Evolutionary conservation across 2,797 vertebrate species (phyloP).

Genomic region (Gymnodraco acuticeps): DNA sequence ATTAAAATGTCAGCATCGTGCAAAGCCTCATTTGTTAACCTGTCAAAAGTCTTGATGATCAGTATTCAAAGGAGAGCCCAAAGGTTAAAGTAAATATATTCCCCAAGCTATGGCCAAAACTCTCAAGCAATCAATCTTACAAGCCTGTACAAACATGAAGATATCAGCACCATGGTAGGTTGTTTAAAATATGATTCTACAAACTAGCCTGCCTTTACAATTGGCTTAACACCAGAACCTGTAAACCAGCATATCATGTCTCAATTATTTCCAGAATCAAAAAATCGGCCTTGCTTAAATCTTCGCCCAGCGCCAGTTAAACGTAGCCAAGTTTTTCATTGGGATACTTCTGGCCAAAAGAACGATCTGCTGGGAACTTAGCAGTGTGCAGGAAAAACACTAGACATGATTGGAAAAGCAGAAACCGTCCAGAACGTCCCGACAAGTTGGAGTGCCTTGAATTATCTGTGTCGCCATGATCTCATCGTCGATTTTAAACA

Average conservation of each 20-base stretch:
- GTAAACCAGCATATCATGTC: slow-evolving; percentile 46
- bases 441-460: slow-evolving; percentile 26
- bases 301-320: slow-evolving; percentile 63
- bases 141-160: slow-evolving; percentile 16
- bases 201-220: slow-evolving; percentile 8
- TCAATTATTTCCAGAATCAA: slow-evolving; percentile 46
- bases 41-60: slow-evolving; percentile 42
- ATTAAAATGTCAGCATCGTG: slow-evolving; percentile 28
- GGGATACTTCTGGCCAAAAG: slow-evolving; percentile 63
- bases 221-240: slow-evolving; percentile 30
- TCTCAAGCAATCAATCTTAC: slow-evolving; percentile 37
- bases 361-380: slow-evolving; percentile 52
- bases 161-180: slow-evolving; percentile 18
- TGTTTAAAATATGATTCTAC: slow-evolving; percentile 14
- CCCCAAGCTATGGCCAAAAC: slow-evolving; percentile 30
- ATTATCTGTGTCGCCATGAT: slow-evolving; percentile 58
- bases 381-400: slow-evolving; percentile 80
- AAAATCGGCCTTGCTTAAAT: slow-evolving; percentile 52
- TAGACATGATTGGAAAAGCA: slow-evolving; percentile 83
- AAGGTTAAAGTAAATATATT: slow-evolving; percentile 42
- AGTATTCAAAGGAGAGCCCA: slow-evolving; percentile 46
- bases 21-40: slow-evolving; percentile 47
- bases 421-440: slow-evolving; percentile 63
- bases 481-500: slow-evolving; percentile 34
- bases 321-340: slow-evolving; percentile 64